Evolutionary conservation across 1,140 invertebrate species (phyloP).

Genomic region (Cotesia typhae): DNA sequence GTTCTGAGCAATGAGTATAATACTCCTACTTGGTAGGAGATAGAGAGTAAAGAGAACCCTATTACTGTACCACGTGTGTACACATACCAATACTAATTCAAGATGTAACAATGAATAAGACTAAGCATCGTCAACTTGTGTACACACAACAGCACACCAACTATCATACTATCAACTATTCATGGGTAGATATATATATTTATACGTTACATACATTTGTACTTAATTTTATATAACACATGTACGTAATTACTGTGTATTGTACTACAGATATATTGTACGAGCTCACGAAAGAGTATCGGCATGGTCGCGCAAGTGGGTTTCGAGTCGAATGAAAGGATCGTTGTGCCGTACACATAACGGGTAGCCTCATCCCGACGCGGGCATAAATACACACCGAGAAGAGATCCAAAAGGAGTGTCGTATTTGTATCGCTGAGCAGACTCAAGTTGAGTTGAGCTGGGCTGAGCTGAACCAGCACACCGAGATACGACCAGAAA

Average conservation of each 20-base stretch:
- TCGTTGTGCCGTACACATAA: constrained; percentile 31
- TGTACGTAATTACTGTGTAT: constrained; percentile 6
- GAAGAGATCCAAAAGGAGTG: constrained; percentile 20
- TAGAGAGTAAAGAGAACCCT: too few species aligned
- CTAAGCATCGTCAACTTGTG: not conserved
- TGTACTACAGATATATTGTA: not conserved
- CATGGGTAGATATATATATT: not conserved
- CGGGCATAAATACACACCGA: constrained; percentile 20
- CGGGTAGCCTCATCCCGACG: constrained; percentile 18
- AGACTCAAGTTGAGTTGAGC: too few species aligned
- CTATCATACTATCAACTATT: not conserved
- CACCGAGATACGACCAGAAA: constrained; percentile 2
- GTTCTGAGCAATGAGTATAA: not conserved
- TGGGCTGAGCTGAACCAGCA: too few species aligned
- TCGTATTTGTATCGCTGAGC: not conserved
- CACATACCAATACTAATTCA: not conserved
- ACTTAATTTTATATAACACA: not conserved
- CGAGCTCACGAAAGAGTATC: not conserved
- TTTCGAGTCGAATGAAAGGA: constrained; percentile 38
- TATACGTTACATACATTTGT: not conserved
- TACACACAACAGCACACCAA: not conserved
- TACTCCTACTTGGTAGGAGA: too few species aligned
- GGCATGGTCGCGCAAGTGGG: constrained; percentile 23
- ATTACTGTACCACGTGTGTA: constrained; percentile 19
- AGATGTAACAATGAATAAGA: not conserved